Evolutionary conservation across 2,888 invertebrate genomes (phyloP), one percentile per base, ranked within the genome.

Genomic region (Leptinotarsa haldemani): DNA sequence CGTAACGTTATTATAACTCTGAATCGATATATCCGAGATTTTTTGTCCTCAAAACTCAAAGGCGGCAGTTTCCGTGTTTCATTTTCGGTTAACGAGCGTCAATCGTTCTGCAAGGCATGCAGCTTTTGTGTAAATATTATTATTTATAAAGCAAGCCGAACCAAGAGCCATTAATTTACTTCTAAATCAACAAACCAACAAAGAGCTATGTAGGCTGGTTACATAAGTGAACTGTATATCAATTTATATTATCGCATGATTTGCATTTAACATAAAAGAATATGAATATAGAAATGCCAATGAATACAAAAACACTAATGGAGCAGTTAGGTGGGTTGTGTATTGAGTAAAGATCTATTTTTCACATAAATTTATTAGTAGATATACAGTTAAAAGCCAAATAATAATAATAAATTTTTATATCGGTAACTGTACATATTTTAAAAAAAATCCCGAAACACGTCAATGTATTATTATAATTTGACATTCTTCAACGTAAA

Each of bases 191-290:
- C 61, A 61, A 61, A 69, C 64, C 65, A 73, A 73, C 72, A 73
- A 73, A 73, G 68, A 71, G 46, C 64, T 69, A 65, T 65, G 72
- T 73, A 73, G 72, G 72, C 63, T 65, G 68, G 72, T 72, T 72
- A 69, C 65, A 56, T 73, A 73, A 73, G 69, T 64, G 69, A 73
- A 73, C 68, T 69, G 2, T 40, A 69, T 73, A 73, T 73, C 69
- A 30, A 61, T 73, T 65, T 69, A 73, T 73, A 69, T 73, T 71
- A 48, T 64, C 52, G 64, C 30, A 25, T 64, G 68, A 73, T 73
- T 69, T 73, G 68, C 68, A 73, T 69, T 65, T 69, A 69, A 64
- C 48, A 47, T 67, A 52, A 71, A 67, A 67, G 53, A 71, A 67
- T 52, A 65, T 30, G 48, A 50, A 66, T 30, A n/a, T 16, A 30